Conservation (phyloP, 2,113 vertebrate genomes). For the Circaetus cinerascens region DNA sequence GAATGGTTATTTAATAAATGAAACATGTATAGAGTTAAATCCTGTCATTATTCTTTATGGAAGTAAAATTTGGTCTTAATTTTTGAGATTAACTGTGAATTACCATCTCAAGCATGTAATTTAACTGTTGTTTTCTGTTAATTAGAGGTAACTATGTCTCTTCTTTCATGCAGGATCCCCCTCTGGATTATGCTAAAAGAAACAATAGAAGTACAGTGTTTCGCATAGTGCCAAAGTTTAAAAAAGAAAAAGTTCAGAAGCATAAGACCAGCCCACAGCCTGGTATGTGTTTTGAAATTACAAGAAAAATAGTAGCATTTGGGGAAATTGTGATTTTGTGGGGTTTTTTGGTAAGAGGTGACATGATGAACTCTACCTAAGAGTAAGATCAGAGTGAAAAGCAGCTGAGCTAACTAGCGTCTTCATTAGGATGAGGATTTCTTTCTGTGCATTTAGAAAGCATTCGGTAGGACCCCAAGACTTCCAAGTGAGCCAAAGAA, state of each 20-base stretch:
- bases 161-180: conserved; percentile 83
- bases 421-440: not conserved
- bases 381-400: not conserved
- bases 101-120: not conserved
- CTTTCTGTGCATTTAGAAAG: not conserved
- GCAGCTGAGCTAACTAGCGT: not conserved
- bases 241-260: conserved; percentile 93
- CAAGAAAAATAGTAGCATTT: not conserved
- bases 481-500: not conserved
- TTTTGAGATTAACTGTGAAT: not conserved
- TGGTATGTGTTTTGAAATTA: conserved; percentile 79
- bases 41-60: not conserved
- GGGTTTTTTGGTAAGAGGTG: not conserved
- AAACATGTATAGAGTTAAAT: not conserved
- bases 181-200: conserved; percentile 94
- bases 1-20: not conserved
- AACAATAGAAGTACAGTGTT: conserved; percentile 94
- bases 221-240: conserved; percentile 98
- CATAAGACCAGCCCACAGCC: conserved; percentile 88
- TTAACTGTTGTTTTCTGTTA: not conserved
- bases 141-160: not conserved
- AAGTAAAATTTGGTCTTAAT: not conserved
- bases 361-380: not conserved
- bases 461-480: not conserved
- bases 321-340: not conserved